Percentiles rank a stretch among this genome's conserved stretches.
These are phyloP conservation scores for Amphipoea oculea DNA, from an alignment of 2,888 invertebrate genomes.

Conservation along the genomic window DNA sequence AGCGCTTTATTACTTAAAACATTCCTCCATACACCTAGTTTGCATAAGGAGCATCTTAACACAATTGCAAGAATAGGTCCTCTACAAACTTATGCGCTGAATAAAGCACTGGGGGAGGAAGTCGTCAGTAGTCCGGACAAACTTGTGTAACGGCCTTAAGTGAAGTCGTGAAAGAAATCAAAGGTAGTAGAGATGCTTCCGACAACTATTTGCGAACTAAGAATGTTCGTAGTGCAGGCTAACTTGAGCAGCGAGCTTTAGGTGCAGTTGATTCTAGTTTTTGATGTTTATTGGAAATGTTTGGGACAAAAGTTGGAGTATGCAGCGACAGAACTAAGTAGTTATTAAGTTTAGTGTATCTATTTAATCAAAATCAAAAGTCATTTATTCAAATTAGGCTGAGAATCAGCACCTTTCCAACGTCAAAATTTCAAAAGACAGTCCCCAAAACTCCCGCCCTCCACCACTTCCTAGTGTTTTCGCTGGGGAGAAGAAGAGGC, in stretches of 20 bases:
- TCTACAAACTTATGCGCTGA: slow-evolving; percentile 39
- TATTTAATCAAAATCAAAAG: neutral
- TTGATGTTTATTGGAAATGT: slow-evolving; percentile 56
- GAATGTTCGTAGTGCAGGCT: slow-evolving; percentile 27
- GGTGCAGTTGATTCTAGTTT: slow-evolving; percentile 50
- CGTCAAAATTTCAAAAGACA: too few species aligned
- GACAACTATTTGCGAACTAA: slow-evolving; percentile 59
- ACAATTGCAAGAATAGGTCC: slow-evolving; percentile 46
- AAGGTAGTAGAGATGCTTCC: slow-evolving; percentile 52
- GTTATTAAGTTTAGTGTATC: neutral
- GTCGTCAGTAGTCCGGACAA: slow-evolving; percentile 34
- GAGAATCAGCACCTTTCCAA: too few species aligned
- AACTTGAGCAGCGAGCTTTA: slow-evolving; percentile 20
- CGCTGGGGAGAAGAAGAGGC: too few species aligned
- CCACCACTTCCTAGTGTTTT: too few species aligned
- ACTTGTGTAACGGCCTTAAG: slow-evolving; percentile 58
- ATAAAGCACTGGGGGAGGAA: slow-evolving; percentile 45
- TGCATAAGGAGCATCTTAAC: slow-evolving; percentile 42
- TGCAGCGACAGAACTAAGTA: neutral
- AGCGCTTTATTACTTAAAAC: slow-evolving; percentile 36
- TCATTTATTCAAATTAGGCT: too few species aligned
- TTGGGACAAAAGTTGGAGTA: slow-evolving; percentile 27
- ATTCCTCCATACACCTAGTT: slow-evolving; percentile 16
- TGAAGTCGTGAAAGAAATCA: slow-evolving; percentile 62
- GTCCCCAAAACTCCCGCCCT: too few species aligned